phyloP scores from a whole-genome alignment of 2,888 invertebrate species.

The Drosophila robusta region DNA sequence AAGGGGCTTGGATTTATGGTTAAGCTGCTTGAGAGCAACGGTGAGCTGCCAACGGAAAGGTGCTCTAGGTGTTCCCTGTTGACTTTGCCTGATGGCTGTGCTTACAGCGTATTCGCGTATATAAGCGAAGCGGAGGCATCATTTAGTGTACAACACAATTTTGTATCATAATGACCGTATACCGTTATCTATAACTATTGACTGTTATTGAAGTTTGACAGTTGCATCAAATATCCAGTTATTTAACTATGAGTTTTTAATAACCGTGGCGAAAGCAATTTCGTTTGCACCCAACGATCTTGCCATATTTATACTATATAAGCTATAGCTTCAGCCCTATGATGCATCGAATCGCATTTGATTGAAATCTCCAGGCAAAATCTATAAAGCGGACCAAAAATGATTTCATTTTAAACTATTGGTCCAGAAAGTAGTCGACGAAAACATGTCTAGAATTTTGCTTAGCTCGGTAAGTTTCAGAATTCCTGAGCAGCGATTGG shows the following conservation, averaged over 20 bases:
- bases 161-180: background rate
- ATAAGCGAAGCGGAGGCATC: background rate
- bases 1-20: conserved; percentile 19
- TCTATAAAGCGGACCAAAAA: conserved; percentile 20
- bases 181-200: background rate
- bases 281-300: conserved; percentile 20
- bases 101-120: background rate
- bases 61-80: background rate
- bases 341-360: conserved; percentile 48
- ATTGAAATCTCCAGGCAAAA: conserved; percentile 4
- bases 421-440: background rate
- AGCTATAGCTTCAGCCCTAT: conserved; percentile 18
- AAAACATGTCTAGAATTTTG: conserved; percentile 10
- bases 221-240: too few species aligned
- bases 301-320: conserved; percentile 12
- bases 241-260: conserved; percentile 11
- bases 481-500: background rate
- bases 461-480: conserved; percentile 15
- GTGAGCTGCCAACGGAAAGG: conserved; percentile 17
- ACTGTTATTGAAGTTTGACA: background rate
- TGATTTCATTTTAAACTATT: background rate
- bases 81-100: conserved; percentile 1
- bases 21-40: conserved; percentile 15
- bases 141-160: background rate
- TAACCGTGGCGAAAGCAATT: conserved; percentile 44